Conservation (phyloP, 1,140 invertebrate genomes). For the Cryptotermes secundus region DNA sequence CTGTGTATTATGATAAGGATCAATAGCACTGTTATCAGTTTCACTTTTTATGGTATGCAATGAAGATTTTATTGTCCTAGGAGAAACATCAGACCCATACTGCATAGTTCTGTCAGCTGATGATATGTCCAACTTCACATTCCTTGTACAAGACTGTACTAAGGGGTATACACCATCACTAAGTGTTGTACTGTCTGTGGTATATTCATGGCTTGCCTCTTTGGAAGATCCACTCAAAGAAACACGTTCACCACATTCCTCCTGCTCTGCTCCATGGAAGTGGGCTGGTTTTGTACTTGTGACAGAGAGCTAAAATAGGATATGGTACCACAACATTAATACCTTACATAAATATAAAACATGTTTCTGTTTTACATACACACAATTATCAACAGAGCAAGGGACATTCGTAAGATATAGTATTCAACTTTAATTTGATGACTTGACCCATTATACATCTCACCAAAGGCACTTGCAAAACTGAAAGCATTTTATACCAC, state of each 20-base stretch:
- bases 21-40: not conserved
- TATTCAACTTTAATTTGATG: too few species aligned
- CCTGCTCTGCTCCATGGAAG: not conserved
- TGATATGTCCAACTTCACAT: not conserved
- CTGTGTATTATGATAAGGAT: not conserved
- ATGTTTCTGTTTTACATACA: too few species aligned
- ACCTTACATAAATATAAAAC: too few species aligned
- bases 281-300: not conserved
- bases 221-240: not conserved
- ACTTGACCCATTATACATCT: too few species aligned
- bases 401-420: too few species aligned
- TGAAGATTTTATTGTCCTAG: not conserved
- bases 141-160: too few species aligned
- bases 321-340: not conserved
- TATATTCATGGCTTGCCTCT: not conserved
- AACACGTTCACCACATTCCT: not conserved
- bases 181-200: not conserved
- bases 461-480: too few species aligned
- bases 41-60: not conserved
- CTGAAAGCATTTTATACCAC: too few species aligned
- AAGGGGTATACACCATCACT: not conserved
- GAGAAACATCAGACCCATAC: not conserved
- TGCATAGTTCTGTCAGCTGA: not conserved
- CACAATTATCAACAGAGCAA: too few species aligned
- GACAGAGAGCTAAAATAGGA: slow-evolving; percentile 5